phyloP scores from a whole-genome alignment of 2,113 vertebrate species.

The Hippocampus guttulatus region DNA sequence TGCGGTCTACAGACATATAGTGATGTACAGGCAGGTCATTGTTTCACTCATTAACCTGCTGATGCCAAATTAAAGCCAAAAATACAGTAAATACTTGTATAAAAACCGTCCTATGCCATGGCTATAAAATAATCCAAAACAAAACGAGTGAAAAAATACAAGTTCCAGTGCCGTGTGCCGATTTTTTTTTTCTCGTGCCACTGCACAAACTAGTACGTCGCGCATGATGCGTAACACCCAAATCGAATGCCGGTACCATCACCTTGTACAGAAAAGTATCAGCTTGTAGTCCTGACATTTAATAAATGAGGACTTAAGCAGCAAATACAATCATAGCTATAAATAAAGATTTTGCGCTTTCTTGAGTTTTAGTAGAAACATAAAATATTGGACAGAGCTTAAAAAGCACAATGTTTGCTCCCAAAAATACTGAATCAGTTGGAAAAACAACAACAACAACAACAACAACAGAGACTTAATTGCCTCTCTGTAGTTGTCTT shows the following conservation, averaged over 20 bases:
- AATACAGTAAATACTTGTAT: not conserved
- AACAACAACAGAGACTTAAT: not conserved
- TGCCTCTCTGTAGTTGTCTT: constrained; percentile 1
- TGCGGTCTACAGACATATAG: not conserved
- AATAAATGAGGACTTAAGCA: not conserved
- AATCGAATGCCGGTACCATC: not conserved
- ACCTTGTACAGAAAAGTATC: not conserved
- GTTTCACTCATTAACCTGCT: not conserved
- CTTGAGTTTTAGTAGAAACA: not conserved
- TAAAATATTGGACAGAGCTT: not conserved
- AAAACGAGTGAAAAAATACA: not conserved
- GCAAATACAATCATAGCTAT: not conserved
- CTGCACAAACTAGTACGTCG: not conserved
- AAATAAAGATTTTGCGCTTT: not conserved
- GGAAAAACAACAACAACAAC: not conserved
- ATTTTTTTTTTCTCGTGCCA: not conserved
- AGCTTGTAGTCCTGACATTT: not conserved
- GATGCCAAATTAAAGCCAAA: not conserved
- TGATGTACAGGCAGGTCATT: not conserved
- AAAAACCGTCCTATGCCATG: not conserved
- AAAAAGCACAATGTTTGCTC: not conserved
- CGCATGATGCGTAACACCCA: not conserved
- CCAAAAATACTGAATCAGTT: not conserved
- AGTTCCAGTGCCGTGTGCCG: not conserved
- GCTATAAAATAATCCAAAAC: not conserved